phyloP scores from a whole-genome alignment of 2,888 invertebrate genomes.

The Chelonus formosanus region DNA sequence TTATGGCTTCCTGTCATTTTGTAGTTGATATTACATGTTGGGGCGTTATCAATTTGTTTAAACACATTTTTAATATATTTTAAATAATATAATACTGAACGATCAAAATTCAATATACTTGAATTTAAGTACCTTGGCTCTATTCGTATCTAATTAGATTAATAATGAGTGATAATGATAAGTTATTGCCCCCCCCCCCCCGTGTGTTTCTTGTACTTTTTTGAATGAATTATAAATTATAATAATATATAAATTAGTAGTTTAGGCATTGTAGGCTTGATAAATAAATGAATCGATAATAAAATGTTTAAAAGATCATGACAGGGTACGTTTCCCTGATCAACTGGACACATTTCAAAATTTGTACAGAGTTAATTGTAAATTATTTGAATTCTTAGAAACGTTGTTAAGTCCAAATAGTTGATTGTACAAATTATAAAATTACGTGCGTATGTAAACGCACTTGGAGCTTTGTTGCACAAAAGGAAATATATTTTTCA shows the following conservation, averaged over 20 bases:
- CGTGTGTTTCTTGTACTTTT: too few relatives aligned
- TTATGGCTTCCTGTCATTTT: conserved; percentile 29
- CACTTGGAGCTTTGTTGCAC: conserved; percentile 54
- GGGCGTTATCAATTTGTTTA: conserved; percentile 15
- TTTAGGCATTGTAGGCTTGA: conserved; percentile 5
- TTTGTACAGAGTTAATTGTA: conserved; percentile 55
- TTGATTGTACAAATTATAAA: conserved; percentile 61
- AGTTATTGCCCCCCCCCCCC: too few relatives aligned
- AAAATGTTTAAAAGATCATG: conserved; percentile 13
- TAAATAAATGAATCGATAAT: conserved; percentile 12
- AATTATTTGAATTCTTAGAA: conserved; percentile 48
- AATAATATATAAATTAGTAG: too few relatives aligned
- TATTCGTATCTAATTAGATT: too few relatives aligned
- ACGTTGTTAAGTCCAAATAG: conserved; percentile 53
- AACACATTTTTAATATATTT: background rate
- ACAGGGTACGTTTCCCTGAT: background rate
- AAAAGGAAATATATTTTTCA: conserved; percentile 63
- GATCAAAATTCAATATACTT: too few relatives aligned
- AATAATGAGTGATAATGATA: too few relatives aligned
- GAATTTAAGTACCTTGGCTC: too few relatives aligned
- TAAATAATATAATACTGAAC: too few relatives aligned
- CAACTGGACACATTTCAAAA: conserved; percentile 23
- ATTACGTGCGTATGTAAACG: conserved; percentile 2
- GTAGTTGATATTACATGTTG: conserved; percentile 36
- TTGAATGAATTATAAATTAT: too few relatives aligned